Conservation (phyloP, 2,888 invertebrate genomes). For the Orgyia antiqua region DNA sequence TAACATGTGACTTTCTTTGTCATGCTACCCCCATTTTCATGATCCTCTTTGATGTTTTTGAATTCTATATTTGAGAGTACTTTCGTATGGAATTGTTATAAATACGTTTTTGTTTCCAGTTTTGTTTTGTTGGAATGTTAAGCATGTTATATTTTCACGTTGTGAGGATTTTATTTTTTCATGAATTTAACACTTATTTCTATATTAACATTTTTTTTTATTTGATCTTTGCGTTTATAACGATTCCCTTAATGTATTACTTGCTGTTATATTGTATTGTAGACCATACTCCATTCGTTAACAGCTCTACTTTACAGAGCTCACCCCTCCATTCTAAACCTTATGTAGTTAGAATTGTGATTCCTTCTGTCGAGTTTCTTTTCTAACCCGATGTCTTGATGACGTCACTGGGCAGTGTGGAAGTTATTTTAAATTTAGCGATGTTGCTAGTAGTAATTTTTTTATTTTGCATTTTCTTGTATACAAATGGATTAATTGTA, state of each 20-base stretch:
- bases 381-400: slow-evolving; percentile 1
- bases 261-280: too few relatives aligned
- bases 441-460: slow-evolving; percentile 1
- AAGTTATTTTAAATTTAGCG: neutral
- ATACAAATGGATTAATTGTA: slow-evolving; percentile 18
- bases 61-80: slow-evolving; percentile 17
- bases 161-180: too few relatives aligned
- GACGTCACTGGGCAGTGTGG: slow-evolving; percentile 15
- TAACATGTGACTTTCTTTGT: slow-evolving; percentile 17
- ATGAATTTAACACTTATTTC: too few relatives aligned
- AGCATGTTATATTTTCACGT: too few relatives aligned
- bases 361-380: too few relatives aligned
- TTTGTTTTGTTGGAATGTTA: too few relatives aligned
- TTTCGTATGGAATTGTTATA: slow-evolving; percentile 23
- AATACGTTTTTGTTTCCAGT: too few relatives aligned
- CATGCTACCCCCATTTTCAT: slow-evolving; percentile 17
- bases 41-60: slow-evolving; percentile 18
- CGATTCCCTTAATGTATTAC: too few relatives aligned
- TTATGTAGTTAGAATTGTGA: slow-evolving; percentile 28
- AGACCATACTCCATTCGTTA: too few relatives aligned
- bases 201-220: too few relatives aligned
- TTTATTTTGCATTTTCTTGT: slow-evolving; percentile 1
- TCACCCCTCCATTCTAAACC: slow-evolving; percentile 17
- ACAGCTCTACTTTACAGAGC: too few relatives aligned
- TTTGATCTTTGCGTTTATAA: too few relatives aligned